A percentile compares a stretch with the other conserved stretches of the same genome.
Conservation (phyloP, 2,113 vertebrate genomes). For the Hippocampus comes region DNA sequence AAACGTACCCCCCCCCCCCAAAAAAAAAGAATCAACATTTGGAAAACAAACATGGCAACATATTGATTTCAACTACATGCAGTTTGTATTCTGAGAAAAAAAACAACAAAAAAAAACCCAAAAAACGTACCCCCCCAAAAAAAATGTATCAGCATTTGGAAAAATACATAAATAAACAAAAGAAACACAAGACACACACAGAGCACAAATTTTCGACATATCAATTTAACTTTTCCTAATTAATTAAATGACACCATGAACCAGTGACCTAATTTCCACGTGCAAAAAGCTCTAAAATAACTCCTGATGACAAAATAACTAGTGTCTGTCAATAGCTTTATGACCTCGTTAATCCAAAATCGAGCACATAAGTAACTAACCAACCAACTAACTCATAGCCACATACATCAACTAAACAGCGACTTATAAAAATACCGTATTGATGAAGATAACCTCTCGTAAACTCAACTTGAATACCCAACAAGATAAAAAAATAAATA, state of each 20-base stretch:
- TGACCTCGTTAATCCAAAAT: not conserved
- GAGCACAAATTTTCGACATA: conserved; percentile 69
- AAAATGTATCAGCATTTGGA: not conserved
- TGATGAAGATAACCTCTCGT: not conserved
- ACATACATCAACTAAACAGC: too few relatives aligned
- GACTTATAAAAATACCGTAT: too few relatives aligned
- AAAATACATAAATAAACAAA: conserved; percentile 4
- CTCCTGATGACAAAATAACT: conserved; percentile 39
- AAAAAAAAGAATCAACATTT: not conserved
- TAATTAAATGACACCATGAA: conserved; percentile 75
- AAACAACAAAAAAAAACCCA: not conserved
- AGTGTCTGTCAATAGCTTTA: conserved; percentile 10
- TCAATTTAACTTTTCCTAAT: conserved; percentile 71
- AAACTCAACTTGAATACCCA: too few relatives aligned
- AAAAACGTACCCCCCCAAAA: not conserved
- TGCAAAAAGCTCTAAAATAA: conserved; percentile 25
- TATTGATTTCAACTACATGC: conserved; percentile 19
- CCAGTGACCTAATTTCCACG: conserved; percentile 70
- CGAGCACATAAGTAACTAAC: too few relatives aligned
- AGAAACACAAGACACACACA: conserved; percentile 39
- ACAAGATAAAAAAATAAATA: too few relatives aligned
- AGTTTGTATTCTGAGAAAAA: not conserved
- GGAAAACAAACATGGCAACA: not conserved
- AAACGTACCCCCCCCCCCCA: too few relatives aligned
- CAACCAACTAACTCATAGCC: too few relatives aligned